Percentiles rank a stretch among this genome's conserved stretches.
phyloP scores from a whole-genome alignment of 2,797 vertebrate species.

The Hydrophis major region DNA sequence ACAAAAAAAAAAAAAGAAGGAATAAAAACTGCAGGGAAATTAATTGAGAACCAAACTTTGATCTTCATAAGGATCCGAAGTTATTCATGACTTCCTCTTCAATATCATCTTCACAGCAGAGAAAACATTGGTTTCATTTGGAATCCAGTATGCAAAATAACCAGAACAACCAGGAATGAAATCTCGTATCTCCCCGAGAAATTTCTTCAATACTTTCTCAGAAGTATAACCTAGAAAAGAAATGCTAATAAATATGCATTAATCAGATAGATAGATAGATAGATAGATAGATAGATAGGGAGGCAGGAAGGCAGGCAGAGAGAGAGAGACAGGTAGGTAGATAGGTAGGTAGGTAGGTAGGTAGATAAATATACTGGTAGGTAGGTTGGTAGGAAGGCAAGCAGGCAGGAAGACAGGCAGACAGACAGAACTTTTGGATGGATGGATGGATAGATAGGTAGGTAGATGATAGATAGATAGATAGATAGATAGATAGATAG shows the following conservation, averaged over 20 bases:
- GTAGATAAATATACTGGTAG: too few relatives aligned
- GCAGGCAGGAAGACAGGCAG: too few relatives aligned
- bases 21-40: background rate
- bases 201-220: slow-evolving; percentile 80
- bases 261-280: background rate
- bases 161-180: slow-evolving; percentile 71
- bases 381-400: too few relatives aligned
- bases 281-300: too few relatives aligned
- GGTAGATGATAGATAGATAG: too few relatives aligned
- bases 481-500: too few relatives aligned
- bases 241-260: slow-evolving; percentile 25
- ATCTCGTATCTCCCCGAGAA: slow-evolving; percentile 77
- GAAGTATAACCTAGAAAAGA: slow-evolving; percentile 75
- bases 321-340: too few relatives aligned
- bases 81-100: slow-evolving; percentile 55
- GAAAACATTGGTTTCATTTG: slow-evolving; percentile 53
- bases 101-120: slow-evolving; percentile 51
- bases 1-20: background rate
- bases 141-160: slow-evolving; percentile 71
- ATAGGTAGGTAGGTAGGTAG: too few relatives aligned
- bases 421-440: too few relatives aligned
- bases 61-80: background rate
- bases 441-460: too few relatives aligned
- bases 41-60: background rate
- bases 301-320: too few relatives aligned